Percentiles rank a stretch among this genome's conserved stretches.
These are phyloP conservation scores for Hydrotaea cyrtoneurina DNA, from an alignment of 2,888 invertebrate genomes.

Conservation along the genomic window DNA sequence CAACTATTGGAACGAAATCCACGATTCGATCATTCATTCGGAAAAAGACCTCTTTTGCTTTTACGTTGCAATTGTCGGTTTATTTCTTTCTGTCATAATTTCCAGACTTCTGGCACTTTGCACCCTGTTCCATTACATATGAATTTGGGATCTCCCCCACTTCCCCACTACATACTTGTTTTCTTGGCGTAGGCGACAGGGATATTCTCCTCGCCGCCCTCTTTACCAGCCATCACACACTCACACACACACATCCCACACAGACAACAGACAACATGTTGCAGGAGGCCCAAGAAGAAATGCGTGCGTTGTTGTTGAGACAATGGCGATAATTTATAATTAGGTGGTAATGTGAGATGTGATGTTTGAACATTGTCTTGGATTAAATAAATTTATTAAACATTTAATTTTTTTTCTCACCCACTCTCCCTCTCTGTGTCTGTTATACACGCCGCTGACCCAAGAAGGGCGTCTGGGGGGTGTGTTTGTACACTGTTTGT, in stretches of 20 bases:
- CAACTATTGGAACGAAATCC: too few relatives aligned
- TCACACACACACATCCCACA: neutral
- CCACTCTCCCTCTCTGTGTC: neutral
- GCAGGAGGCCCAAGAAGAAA: conserved; percentile 10
- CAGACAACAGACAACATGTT: conserved; percentile 21
- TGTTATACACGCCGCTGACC: too few relatives aligned
- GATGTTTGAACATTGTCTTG: conserved; percentile 31
- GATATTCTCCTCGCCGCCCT: too few relatives aligned
- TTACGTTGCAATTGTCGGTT: too few relatives aligned
- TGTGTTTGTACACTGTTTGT: too few relatives aligned
- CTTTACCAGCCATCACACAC: neutral
- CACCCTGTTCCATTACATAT: neutral
- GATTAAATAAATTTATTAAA: conserved; percentile 43
- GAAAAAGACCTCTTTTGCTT: too few relatives aligned
- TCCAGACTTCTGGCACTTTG: neutral
- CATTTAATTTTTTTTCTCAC: neutral
- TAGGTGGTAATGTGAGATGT: conserved; percentile 33
- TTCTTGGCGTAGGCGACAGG: neutral
- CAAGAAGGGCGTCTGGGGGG: neutral
- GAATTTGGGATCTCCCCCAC: neutral
- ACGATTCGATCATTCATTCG: too few relatives aligned
- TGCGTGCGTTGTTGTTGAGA: neutral
- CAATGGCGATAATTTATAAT: conserved; percentile 24
- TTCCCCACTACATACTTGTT: too few relatives aligned
- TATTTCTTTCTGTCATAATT: neutral